phyloP scores from a whole-genome alignment of 2,113 vertebrate species.

The Pterocles burchelli region DNA sequence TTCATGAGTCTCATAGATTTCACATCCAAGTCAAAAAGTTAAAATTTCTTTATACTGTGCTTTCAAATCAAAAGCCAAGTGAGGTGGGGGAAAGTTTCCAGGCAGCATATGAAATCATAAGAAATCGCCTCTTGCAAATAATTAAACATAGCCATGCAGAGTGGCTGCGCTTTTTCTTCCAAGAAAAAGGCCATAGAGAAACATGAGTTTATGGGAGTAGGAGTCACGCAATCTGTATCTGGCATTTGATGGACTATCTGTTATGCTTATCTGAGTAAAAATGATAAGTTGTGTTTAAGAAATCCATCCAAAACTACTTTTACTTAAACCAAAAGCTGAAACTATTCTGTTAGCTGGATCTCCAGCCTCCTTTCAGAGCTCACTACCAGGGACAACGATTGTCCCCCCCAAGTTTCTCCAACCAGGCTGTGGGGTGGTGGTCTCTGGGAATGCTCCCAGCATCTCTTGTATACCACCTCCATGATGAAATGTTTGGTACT shows the following conservation, averaged over 20 bases:
- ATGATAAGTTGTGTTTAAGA: not conserved
- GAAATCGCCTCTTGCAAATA: not conserved
- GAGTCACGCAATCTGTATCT: not conserved
- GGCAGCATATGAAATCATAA: not conserved
- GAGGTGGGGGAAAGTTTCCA: not conserved
- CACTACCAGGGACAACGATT: accelerated
- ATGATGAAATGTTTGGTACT: accelerated
- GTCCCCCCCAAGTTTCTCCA: not conserved
- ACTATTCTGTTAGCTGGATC: not conserved
- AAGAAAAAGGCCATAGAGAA: not conserved
- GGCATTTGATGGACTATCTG: not conserved
- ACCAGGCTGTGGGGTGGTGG: accelerated
- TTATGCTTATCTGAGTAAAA: not conserved
- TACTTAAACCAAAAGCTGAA: not conserved
- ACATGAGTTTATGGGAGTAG: not conserved
- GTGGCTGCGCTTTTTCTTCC: not conserved
- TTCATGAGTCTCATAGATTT: not conserved
- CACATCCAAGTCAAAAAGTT: not conserved
- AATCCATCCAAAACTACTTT: not conserved
- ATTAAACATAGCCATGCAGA: not conserved
- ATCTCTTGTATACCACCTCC: not conserved
- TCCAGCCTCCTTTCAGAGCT: not conserved
- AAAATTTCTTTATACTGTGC: not conserved
- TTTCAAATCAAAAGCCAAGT: not conserved
- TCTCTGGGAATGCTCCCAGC: not conserved